Evolutionary conservation across 2,113 vertebrate species (phyloP).

Genomic region (Sinosuthora webbiana): DNA sequence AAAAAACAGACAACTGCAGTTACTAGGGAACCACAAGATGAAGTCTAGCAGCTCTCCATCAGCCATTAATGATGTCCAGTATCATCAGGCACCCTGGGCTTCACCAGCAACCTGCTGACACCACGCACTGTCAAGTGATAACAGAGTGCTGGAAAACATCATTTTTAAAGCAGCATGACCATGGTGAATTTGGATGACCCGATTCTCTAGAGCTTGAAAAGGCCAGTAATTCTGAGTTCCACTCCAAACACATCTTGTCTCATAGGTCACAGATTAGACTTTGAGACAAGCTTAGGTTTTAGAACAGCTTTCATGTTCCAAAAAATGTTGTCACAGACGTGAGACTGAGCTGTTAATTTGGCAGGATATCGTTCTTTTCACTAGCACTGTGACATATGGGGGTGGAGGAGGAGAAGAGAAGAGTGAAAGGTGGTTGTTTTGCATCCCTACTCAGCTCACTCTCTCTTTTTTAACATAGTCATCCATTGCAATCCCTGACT

Average conservation of each 20-base stretch:
- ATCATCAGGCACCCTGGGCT: rapidly evolving
- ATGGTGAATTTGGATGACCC: neutral
- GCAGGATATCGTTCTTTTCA: neutral
- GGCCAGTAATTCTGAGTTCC: neutral
- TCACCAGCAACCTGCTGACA: neutral
- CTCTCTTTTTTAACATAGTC: neutral
- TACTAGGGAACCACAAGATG: neutral
- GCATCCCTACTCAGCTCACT: neutral
- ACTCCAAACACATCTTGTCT: neutral
- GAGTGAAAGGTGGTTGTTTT: neutral
- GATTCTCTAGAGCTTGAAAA: neutral
- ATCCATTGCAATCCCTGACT: neutral
- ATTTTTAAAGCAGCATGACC: neutral
- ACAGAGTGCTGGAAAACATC: neutral
- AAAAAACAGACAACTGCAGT: neutral
- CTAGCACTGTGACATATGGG: neutral
- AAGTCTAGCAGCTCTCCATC: neutral
- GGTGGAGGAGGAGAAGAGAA: neutral
- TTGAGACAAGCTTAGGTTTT: neutral
- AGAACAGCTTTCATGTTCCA: neutral
- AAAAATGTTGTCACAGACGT: neutral
- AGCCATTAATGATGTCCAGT: neutral
- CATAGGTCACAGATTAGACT: neutral
- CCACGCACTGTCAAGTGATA: rapidly evolving
- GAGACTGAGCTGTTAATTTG: neutral